A percentile compares a stretch with the other conserved stretches of the same genome.
phyloP scores from a whole-genome alignment of 2,888 invertebrate species.

The Eristalis pertinax region DNA sequence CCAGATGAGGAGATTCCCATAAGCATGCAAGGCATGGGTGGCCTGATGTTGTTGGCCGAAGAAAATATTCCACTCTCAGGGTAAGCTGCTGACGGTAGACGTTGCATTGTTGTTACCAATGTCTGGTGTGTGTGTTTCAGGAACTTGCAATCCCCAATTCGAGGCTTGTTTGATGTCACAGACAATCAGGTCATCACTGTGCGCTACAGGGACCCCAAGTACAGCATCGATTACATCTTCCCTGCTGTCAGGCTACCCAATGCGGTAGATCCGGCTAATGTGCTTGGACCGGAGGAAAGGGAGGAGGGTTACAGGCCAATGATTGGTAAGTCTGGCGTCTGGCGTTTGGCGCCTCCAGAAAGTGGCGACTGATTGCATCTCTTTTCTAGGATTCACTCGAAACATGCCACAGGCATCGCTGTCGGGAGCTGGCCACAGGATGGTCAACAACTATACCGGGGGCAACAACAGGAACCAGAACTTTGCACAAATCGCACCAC shows the following conservation, averaged over 20 bases:
- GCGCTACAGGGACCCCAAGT: conserved; percentile 90
- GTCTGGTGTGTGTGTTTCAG: conserved; percentile 76
- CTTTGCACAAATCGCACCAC: conserved; percentile 63
- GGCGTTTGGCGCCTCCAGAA: too few relatives aligned
- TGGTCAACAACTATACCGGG: conserved; percentile 85
- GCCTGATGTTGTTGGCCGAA: conserved; percentile 88
- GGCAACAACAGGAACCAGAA: conserved; percentile 71
- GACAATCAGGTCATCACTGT: conserved; percentile 86
- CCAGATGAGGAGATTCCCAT: conserved; percentile 83
- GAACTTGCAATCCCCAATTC: conserved; percentile 87
- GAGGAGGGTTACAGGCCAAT: conserved; percentile 89
- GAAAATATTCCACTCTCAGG: conserved; percentile 87
- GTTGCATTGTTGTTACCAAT: background rate
- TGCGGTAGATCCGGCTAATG: conserved; percentile 87
- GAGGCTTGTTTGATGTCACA: conserved; percentile 85
- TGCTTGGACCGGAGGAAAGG: conserved; percentile 90
- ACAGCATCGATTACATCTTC: conserved; percentile 88
- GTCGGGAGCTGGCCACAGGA: conserved; percentile 88
- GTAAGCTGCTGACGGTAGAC: conserved; percentile 80
- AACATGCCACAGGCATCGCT: conserved; percentile 86
- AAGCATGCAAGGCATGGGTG: conserved; percentile 91
- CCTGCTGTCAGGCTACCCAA: conserved; percentile 87
- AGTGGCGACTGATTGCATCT: background rate
- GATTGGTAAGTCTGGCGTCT: conserved; percentile 83
- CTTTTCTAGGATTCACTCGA: conserved; percentile 84